phyloP scores from a whole-genome alignment of 1,140 invertebrate genomes.

The Camponotus vicinus region DNA sequence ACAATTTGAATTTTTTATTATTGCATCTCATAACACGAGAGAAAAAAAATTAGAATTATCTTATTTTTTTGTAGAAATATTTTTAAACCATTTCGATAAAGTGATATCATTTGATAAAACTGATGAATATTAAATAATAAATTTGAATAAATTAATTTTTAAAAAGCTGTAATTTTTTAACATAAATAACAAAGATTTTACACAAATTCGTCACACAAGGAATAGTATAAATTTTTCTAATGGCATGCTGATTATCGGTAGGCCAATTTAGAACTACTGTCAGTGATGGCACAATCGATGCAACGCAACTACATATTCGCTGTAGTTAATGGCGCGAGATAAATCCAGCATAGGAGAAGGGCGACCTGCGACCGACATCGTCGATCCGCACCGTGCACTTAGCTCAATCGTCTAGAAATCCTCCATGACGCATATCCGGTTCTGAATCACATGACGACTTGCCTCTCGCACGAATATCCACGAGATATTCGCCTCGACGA shows the following conservation, averaged over 20 bases:
- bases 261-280: conserved; percentile 31
- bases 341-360: conserved; percentile 67
- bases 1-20: conserved; percentile 22
- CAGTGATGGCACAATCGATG: conserved; percentile 26
- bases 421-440: conserved; percentile 82
- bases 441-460: conserved; percentile 73
- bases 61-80: not conserved
- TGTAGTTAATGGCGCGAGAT: conserved; percentile 66
- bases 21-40: not conserved
- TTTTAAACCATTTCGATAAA: not conserved
- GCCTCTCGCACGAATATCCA: conserved; percentile 74
- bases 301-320: conserved; percentile 46
- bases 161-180: not conserved
- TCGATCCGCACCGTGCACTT: conserved; percentile 73
- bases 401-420: conserved; percentile 82
- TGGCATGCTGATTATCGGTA: not conserved
- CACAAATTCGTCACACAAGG: not conserved
- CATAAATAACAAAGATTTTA: not conserved
- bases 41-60: not conserved
- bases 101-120: not conserved
- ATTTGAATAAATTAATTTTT: not conserved
- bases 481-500: conserved; percentile 59
- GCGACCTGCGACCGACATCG: conserved; percentile 62
- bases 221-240: conserved; percentile 1
- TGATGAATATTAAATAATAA: not conserved